Base-by-base conservation (phyloP, 2,888 invertebrate genomes). In the Drosophila neonasuta region DNA sequence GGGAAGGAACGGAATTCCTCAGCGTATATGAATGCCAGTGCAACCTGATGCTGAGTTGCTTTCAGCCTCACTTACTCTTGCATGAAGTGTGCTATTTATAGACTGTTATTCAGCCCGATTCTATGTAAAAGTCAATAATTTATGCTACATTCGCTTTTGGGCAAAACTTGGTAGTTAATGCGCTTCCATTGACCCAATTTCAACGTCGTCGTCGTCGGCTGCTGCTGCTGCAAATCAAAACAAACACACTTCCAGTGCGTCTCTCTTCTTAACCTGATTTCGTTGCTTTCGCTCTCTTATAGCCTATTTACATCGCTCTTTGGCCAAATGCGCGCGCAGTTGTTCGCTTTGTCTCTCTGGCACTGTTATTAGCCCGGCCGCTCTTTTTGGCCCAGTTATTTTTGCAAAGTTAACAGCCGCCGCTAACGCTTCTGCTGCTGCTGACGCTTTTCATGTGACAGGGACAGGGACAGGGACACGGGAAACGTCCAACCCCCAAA, bases 131-230 rank as follows among this genome's bases (percentile, higher is more conserved):
- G 82, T 81, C 81, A 85, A 85, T 81, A 81, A 81, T 75, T 81
- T 75, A 81, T 79, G 79, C 69, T 71, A 63, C 68, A 44, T 55
- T 49, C 46, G 39, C 41, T n/a, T 11, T 36, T 11, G 11, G 36
- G 61, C n/a, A 57, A 42, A 36, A n/a, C 11, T 36, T 50, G 55
- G 30, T 59, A 67, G 67, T 72, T 77, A 80, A 68, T 73, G 66
- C 39, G 46, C 59, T 87, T 81, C 87, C 81, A 81, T 51, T 81
- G 87, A 81, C 81, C 81, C 71, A 87, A 73, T 71, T 48, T 81
- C 20, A 20, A 20, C 20, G 20, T 20, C 20, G 20, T 20, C 20
- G 20, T 20, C 45, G 13, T 5, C 24, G 4, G 1, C 5, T 6
- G 24, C 24, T 32, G 20, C 32, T 49, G 63, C 67, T 71, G 65